Conservation (phyloP, 2,797 vertebrate species). For the Morus bassanus region DNA sequence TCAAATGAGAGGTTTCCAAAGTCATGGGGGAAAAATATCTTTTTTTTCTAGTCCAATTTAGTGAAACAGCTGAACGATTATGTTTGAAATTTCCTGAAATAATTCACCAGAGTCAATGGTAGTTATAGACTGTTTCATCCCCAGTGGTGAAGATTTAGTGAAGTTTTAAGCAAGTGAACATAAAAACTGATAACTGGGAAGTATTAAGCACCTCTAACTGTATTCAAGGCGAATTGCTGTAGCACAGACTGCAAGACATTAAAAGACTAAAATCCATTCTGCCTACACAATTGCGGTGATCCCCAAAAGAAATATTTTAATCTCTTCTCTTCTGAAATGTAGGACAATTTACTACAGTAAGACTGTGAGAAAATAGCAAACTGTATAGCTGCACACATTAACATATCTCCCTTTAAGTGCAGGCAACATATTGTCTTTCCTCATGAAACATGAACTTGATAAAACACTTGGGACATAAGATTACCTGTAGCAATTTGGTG, state of each 20-base stretch:
- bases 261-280: neutral
- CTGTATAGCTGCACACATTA: neutral
- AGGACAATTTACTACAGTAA: neutral
- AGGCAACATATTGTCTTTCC: neutral
- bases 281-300: neutral
- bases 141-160: neutral
- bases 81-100: neutral
- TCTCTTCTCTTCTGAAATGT: neutral
- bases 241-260: neutral
- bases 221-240: neutral
- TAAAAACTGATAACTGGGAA: neutral
- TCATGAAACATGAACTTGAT: neutral
- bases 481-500: conserved; percentile 89
- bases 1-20: neutral
- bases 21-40: neutral
- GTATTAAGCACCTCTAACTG: neutral
- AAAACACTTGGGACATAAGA: neutral
- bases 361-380: neutral
- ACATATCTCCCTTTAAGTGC: neutral
- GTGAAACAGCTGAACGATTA: neutral
- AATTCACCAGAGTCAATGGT: neutral
- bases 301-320: neutral
- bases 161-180: neutral
- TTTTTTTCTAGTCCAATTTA: neutral
- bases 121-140: neutral